Percentiles rank a stretch among this genome's conserved stretches.
These are phyloP conservation scores for Antheraea pernyi DNA, from an alignment of 1,140 invertebrate species.

Conservation along the genomic window DNA sequence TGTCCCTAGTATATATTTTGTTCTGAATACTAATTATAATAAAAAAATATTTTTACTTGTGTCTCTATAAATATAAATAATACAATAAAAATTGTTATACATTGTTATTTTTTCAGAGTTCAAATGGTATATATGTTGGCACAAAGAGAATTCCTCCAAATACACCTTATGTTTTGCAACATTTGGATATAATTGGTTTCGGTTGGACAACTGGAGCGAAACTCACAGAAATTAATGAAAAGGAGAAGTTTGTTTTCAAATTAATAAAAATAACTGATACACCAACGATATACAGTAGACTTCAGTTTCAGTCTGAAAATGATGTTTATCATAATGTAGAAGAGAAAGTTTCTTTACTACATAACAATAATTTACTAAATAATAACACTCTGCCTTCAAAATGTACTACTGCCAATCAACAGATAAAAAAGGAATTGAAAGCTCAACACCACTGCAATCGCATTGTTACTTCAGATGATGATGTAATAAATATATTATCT, in stretches of 20 bases:
- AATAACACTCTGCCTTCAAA: not conserved
- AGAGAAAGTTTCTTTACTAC: conserved; percentile 25
- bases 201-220: conserved; percentile 53
- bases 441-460: not conserved
- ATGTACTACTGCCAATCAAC: not conserved
- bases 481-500: conserved; percentile 6
- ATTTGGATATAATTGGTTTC: conserved; percentile 58
- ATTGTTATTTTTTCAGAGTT: conserved; percentile 48
- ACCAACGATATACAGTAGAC: conserved; percentile 50
- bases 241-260: conserved; percentile 65
- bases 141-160: conserved; percentile 51
- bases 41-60: too few species aligned
- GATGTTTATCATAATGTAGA: conserved; percentile 30
- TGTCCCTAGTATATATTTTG: too few species aligned
- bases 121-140: conserved; percentile 68
- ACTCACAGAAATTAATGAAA: conserved; percentile 43
- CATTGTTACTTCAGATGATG: not conserved
- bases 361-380: not conserved
- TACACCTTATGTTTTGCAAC: conserved; percentile 41
- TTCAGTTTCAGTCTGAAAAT: not conserved
- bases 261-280: conserved; percentile 36
- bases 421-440: not conserved
- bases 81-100: too few species aligned
- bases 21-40: too few species aligned
- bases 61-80: too few species aligned